Percentiles rank a stretch among this genome's conserved stretches.
phyloP scores from a whole-genome alignment of 2,113 vertebrate genomes.

The Xiphophorus couchianus region DNA sequence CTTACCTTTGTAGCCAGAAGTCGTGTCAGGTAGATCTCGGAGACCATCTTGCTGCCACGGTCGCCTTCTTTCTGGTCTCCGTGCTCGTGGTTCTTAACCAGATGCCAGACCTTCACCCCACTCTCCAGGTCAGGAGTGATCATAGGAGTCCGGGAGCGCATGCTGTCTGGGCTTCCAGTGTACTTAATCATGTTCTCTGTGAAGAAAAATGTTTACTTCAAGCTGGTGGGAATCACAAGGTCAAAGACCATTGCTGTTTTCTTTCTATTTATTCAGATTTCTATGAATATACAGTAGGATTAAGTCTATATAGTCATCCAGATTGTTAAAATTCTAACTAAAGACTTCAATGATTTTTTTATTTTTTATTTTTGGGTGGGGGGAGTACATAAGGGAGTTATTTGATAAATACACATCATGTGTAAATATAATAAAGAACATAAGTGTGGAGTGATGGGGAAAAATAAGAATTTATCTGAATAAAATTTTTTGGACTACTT shows the following conservation, averaged over 20 bases:
- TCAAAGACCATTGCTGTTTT: neutral
- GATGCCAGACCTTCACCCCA: slow-evolving; percentile 96
- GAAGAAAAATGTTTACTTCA: slow-evolving; percentile 21
- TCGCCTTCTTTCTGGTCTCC: slow-evolving; percentile 98
- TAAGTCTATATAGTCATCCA: too few relatives aligned
- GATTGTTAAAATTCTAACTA: too few relatives aligned
- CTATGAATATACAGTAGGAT: neutral
- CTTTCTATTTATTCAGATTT: neutral
- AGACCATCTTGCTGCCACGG: slow-evolving; percentile 99
- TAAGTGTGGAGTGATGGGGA: too few relatives aligned
- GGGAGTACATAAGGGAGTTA: too few relatives aligned
- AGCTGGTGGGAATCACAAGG: neutral
- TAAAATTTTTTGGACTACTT: neutral
- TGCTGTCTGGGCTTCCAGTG: slow-evolving; percentile 96
- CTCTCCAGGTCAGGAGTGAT: slow-evolving; percentile 97
- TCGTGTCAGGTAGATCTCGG: slow-evolving; percentile 97
- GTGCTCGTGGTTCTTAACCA: slow-evolving; percentile 98
- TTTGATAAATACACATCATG: neutral
- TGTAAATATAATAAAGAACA: too few relatives aligned
- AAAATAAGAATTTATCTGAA: too few relatives aligned
- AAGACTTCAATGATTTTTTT: too few relatives aligned
- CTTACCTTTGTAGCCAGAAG: slow-evolving; percentile 95
- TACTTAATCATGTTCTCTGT: slow-evolving; percentile 99
- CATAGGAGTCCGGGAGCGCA: slow-evolving; percentile 96
- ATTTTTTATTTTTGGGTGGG: too few relatives aligned